Evolutionary conservation across 2,797 vertebrate species (phyloP).

Genomic region (Hydrolagus colliei): DNA sequence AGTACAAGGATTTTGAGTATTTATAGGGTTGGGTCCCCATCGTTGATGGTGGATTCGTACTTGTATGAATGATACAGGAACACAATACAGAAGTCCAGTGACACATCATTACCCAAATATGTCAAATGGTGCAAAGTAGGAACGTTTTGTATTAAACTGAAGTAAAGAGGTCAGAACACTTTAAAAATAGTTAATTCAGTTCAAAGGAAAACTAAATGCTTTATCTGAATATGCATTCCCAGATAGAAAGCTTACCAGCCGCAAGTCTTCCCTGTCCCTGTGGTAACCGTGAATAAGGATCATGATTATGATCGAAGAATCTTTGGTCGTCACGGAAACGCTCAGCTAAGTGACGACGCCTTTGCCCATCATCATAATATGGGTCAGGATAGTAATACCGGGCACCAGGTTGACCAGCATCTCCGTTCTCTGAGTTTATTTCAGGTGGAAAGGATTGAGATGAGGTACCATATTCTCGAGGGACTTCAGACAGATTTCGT

Average conservation of each 20-base stretch:
- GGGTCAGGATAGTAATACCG: constrained; percentile 76
- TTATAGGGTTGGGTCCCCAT: too few relatives aligned
- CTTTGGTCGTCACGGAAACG: constrained; percentile 80
- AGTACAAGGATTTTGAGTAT: too few relatives aligned
- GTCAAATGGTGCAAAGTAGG: neutral
- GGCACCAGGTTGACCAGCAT: constrained; percentile 47
- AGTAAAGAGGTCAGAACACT: neutral
- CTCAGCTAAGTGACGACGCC: constrained; percentile 65
- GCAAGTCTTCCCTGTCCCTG: constrained; percentile 75
- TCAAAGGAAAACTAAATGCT: neutral
- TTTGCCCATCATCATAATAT: constrained; percentile 73
- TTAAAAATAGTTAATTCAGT: neutral
- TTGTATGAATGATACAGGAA: too few relatives aligned
- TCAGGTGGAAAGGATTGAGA: constrained; percentile 82
- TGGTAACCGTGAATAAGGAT: constrained; percentile 78
- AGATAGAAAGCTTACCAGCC: constrained; percentile 61
- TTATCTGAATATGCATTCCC: neutral
- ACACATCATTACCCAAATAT: neutral
- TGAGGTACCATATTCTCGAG: constrained; percentile 75
- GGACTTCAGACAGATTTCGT: constrained; percentile 73
- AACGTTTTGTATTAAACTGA: neutral
- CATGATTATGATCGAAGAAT: constrained; percentile 75
- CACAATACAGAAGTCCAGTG: too few relatives aligned
- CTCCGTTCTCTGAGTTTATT: constrained; percentile 77
- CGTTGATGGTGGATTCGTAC: too few relatives aligned